Evolutionary conservation across 2,888 invertebrate species (phyloP).

Genomic region (Hirtodrosophila confusa): DNA sequence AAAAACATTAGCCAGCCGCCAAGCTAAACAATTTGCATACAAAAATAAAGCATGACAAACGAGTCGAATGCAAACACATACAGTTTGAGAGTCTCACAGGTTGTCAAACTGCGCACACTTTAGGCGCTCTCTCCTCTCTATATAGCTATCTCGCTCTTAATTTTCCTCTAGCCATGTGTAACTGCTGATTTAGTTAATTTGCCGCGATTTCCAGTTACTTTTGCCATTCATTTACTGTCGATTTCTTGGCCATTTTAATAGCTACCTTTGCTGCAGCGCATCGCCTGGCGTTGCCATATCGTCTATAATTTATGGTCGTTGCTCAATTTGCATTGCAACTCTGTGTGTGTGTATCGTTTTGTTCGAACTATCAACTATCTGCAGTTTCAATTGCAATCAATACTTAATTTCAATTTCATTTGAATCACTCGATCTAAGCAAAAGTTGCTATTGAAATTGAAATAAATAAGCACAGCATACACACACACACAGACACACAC

Average conservation of each 20-base stretch:
- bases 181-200: constrained; percentile 64
- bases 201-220: constrained; percentile 55
- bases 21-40: constrained; percentile 27
- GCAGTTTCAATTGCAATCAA: constrained; percentile 65
- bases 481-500: background rate
- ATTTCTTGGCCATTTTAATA: constrained; percentile 46
- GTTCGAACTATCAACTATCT: constrained; percentile 10
- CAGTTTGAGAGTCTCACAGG: constrained; percentile 24
- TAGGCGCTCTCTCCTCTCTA: background rate
- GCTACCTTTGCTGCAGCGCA: constrained; percentile 33
- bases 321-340: constrained; percentile 45
- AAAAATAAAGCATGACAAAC: constrained; percentile 33
- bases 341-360: constrained; percentile 6
- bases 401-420: constrained; percentile 71
- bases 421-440: constrained; percentile 47
- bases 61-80: constrained; percentile 1
- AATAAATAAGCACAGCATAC: constrained; percentile 16
- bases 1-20: constrained; percentile 14
- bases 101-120: constrained; percentile 10
- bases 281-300: constrained; percentile 55
- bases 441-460: constrained; percentile 29
- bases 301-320: constrained; percentile 51
- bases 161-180: constrained; percentile 27
- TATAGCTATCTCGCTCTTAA: constrained; percentile 7
- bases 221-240: constrained; percentile 49